A percentile compares a stretch with the other conserved stretches of the same genome.
Evolutionary conservation across 1,140 invertebrate genomes (phyloP).

Genomic region (Aplysia californica): DNA sequence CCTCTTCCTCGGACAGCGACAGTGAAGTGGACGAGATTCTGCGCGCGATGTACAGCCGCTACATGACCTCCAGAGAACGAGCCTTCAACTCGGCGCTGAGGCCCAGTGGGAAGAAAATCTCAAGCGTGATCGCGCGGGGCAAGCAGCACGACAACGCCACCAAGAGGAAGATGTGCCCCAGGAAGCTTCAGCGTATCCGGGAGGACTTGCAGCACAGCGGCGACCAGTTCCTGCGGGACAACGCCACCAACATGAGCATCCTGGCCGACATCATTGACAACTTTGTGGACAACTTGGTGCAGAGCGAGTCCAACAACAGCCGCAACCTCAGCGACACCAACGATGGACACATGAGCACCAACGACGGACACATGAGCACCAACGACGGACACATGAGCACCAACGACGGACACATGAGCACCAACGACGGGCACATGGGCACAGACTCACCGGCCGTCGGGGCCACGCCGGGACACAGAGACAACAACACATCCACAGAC

Average conservation of each 20-base stretch:
- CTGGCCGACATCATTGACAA: slow-evolving; percentile 24
- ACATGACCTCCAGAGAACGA: slow-evolving; percentile 19
- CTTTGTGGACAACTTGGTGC: slow-evolving; percentile 21
- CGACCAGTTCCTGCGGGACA: slow-evolving; percentile 8
- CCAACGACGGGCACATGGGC: no score
- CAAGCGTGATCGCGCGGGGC: slow-evolving; percentile 17
- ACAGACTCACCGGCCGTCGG: no score
- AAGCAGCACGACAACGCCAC: not conserved
- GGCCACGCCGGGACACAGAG: no score
- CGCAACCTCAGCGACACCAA: not conserved
- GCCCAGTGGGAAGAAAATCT: slow-evolving; percentile 24
- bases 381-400: no score
- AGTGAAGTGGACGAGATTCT: slow-evolving; percentile 25
- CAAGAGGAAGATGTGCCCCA: not conserved
- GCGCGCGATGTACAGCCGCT: slow-evolving; percentile 23
- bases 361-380: no score
- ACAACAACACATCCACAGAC: not conserved
- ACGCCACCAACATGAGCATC: slow-evolving; percentile 12
- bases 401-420: no score
- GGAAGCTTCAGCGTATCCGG: not conserved
- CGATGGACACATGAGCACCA: slow-evolving; percentile 8
- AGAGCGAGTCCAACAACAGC: not conserved
- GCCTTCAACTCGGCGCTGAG: not conserved
- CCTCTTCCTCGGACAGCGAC: slow-evolving; percentile 15
- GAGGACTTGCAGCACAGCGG: slow-evolving; percentile 9